Percentiles rank a stretch among this genome's conserved stretches.
phyloP scores from a whole-genome alignment of 2,888 invertebrate species.

The Zaprionus obscuricornis region DNA sequence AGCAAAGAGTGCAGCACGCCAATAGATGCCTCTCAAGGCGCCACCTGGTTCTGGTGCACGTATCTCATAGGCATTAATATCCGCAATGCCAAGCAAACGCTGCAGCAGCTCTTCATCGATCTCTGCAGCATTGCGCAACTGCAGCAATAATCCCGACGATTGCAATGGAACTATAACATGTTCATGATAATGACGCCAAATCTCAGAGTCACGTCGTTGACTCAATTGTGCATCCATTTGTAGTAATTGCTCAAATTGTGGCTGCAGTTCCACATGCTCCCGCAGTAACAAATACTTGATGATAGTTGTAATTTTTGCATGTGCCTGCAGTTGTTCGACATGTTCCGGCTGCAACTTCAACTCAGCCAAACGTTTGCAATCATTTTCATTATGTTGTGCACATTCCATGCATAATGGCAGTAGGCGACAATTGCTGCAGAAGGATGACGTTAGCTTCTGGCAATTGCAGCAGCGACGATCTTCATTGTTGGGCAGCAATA shows the following conservation, averaged over 20 bases:
- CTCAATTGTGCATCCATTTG: constrained; percentile 86
- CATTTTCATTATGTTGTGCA: constrained; percentile 84
- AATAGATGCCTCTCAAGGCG: constrained; percentile 88
- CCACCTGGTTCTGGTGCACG: constrained; percentile 83
- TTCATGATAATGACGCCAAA: constrained; percentile 85
- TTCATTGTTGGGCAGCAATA: constrained; percentile 84
- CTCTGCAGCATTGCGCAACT: constrained; percentile 76
- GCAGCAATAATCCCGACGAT: constrained; percentile 50
- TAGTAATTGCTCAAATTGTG: constrained; percentile 84
- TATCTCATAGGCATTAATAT: constrained; percentile 91
- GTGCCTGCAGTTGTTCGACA: constrained; percentile 68
- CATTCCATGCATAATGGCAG: constrained; percentile 84
- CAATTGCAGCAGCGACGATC: constrained; percentile 85
- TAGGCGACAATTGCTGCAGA: constrained; percentile 84
- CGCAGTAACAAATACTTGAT: constrained; percentile 84
- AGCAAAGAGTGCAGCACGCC: constrained; percentile 88
- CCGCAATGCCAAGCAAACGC: constrained; percentile 88
- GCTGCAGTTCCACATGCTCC: constrained; percentile 80
- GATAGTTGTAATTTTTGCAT: too few relatives aligned
- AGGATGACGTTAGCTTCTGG: constrained; percentile 71
- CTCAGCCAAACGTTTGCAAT: constrained; percentile 84
- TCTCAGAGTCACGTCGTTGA: constrained; percentile 84
- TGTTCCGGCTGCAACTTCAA: constrained; percentile 78
- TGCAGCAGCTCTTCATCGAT: constrained; percentile 85
- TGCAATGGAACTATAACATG: constrained; percentile 82